Conservation (phyloP, 2,113 vertebrate genomes). For the Choloepus hoffmanni region DNA sequence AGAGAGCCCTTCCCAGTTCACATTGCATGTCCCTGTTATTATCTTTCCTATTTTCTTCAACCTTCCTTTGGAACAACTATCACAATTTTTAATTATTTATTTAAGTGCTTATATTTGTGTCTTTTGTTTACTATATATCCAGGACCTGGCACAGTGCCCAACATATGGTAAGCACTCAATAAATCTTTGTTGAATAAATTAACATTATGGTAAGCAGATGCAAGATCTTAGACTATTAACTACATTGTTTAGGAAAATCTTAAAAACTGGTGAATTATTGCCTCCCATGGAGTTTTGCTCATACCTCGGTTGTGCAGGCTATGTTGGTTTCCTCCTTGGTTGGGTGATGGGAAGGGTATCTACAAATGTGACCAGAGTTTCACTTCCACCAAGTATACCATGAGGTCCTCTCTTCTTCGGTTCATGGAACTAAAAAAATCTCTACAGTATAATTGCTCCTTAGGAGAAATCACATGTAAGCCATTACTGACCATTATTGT, state of each 20-base stretch:
- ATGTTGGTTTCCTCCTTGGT: too few species aligned
- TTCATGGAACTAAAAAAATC: not conserved
- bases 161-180: conserved; percentile 70
- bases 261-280: conserved; percentile 56
- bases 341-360: not conserved
- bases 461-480: not conserved
- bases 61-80: not conserved
- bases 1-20: not conserved
- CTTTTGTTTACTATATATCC: conserved; percentile 38
- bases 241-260: conserved; percentile 57
- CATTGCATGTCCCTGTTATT: not conserved
- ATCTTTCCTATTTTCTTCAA: not conserved
- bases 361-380: not conserved
- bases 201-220: conserved; percentile 70
- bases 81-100: conserved; percentile 38
- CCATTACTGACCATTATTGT: not conserved
- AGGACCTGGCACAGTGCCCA: conserved; percentile 47
- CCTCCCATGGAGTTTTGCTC: conserved; percentile 13
- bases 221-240: conserved; percentile 56
- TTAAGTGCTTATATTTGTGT: conserved; percentile 10
- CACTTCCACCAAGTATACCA: not conserved
- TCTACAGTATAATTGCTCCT: not conserved
- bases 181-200: conserved; percentile 74
- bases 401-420: not conserved
- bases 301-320: not conserved